Conservation (phyloP, 2,888 invertebrate genomes). For the Stenodema calcarata region DNA sequence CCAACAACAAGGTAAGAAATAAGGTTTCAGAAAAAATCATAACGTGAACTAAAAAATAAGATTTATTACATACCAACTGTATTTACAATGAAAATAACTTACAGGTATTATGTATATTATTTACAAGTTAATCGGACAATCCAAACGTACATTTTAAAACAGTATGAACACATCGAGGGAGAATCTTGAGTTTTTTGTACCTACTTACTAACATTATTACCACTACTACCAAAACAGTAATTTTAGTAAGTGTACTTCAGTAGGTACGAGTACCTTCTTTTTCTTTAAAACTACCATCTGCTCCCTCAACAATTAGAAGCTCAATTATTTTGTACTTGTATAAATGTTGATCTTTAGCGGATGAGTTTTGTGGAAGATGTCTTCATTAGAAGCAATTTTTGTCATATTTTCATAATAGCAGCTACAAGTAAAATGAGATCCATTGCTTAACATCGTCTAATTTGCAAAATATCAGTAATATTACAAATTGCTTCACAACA, state of each 20-base stretch:
- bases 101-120: conserved; percentile 42
- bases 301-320: neutral
- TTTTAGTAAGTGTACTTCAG: neutral
- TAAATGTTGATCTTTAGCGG: neutral
- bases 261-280: neutral
- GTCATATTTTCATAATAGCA: neutral
- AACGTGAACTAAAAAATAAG: conserved; percentile 47
- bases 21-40: neutral
- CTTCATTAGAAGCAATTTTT: neutral
- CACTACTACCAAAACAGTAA: neutral
- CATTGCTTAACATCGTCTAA: conserved; percentile 23
- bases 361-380: neutral
- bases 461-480: neutral
- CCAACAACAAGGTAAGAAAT: too few relatives aligned
- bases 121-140: conserved; percentile 39
- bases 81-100: conserved; percentile 49
- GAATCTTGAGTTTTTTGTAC: neutral
- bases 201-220: neutral
- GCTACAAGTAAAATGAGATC: conserved; percentile 40
- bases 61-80: conserved; percentile 34
- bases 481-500: neutral
- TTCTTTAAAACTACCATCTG: neutral
- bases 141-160: neutral
- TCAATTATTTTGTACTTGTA: conserved; percentile 15
- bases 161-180: conserved; percentile 26